These are phyloP conservation scores for Drosophila peninsularis DNA, from an alignment of 2,888 invertebrate genomes.

Conservation along the genomic window DNA sequence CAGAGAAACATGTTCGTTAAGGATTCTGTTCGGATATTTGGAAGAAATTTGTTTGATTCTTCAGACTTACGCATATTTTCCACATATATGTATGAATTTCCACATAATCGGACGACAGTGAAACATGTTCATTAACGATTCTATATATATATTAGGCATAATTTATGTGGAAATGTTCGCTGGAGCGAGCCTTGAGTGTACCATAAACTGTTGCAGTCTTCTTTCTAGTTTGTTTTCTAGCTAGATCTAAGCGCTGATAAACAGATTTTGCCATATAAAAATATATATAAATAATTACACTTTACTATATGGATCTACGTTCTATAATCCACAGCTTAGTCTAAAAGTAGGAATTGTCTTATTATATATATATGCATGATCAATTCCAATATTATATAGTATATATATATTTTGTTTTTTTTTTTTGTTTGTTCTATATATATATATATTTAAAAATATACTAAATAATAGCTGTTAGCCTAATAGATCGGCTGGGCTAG, in stretches of 20 bases:
- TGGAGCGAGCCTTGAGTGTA: neutral
- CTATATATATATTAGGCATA: no score
- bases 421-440: neutral
- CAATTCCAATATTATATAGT: neutral
- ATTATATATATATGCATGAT: neutral
- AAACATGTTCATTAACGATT: no score
- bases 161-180: neutral
- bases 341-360: neutral
- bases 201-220: neutral
- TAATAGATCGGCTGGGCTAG: neutral
- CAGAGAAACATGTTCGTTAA: no score
- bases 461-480: slow-evolving; percentile 5
- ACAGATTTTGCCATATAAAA: neutral
- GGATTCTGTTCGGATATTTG: no score
- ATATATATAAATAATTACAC: neutral
- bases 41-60: no score
- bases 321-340: neutral
- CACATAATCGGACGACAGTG: no score
- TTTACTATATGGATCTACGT: neutral
- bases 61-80: no score
- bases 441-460: slow-evolving; percentile 20
- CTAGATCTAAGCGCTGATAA: neutral
- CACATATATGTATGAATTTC: no score
- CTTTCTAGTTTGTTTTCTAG: neutral
- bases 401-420: neutral